A percentile compares a stretch with the other conserved stretches of the same genome.
Evolutionary conservation across 2,113 vertebrate genomes (phyloP).

Genomic region (Oplegnathus fasciatus): DNA sequence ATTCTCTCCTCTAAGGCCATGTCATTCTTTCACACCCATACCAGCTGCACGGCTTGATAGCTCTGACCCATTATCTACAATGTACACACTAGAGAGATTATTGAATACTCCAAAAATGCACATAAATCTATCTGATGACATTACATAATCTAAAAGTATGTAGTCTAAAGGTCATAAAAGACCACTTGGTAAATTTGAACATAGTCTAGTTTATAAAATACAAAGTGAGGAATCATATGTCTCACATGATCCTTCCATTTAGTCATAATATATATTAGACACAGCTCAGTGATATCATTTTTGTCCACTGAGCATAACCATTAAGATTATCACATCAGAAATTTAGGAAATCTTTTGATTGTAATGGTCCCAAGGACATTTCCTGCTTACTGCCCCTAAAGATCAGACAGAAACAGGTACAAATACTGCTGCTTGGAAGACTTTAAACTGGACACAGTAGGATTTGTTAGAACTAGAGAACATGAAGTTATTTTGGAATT

Average conservation of each 20-base stretch:
- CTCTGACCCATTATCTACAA: slow-evolving; percentile 2
- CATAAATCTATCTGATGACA: slow-evolving; percentile 4
- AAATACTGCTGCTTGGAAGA: background rate
- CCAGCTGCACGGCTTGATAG: slow-evolving; percentile 61
- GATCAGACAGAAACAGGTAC: background rate
- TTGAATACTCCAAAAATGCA: background rate
- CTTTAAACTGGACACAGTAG: background rate
- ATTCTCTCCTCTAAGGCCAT: slow-evolving; percentile 57
- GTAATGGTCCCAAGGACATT: background rate
- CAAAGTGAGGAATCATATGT: background rate
- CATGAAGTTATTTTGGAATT: background rate
- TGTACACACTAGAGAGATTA: slow-evolving; percentile 1
- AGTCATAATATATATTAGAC: background rate
- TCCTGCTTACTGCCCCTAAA: background rate
- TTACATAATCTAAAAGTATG: background rate
- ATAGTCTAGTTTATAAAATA: background rate
- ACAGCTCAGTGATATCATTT: background rate
- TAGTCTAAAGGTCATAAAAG: background rate
- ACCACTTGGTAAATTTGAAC: background rate
- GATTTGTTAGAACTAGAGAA: background rate
- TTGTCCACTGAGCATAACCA: background rate
- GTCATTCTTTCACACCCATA: slow-evolving; percentile 51
- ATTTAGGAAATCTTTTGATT: background rate
- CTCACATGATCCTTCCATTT: background rate
- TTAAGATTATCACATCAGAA: background rate